Conservation (phyloP, 2,113 vertebrate species). For the Perognathus longimembris region DNA sequence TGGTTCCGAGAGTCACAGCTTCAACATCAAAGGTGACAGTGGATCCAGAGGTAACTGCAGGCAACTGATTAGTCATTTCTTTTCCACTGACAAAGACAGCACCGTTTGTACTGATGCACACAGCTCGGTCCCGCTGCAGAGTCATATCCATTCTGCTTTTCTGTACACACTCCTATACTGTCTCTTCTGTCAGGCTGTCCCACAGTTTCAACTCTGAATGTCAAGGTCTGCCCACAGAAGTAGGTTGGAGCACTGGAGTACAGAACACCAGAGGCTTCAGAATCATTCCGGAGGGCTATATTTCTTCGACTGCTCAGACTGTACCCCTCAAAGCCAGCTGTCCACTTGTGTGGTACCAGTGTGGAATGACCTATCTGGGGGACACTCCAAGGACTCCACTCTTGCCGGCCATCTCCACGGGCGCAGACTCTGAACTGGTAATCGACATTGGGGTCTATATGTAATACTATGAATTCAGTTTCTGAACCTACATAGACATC, state of each 20-base stretch:
- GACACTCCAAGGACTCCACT: slow-evolving; percentile 99
- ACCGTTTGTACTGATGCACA: slow-evolving; percentile 95
- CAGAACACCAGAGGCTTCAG: slow-evolving; percentile 88
- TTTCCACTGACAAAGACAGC: slow-evolving; percentile 98
- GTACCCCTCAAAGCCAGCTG: slow-evolving; percentile 94
- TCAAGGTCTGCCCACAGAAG: slow-evolving; percentile 96
- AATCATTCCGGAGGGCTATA: slow-evolving; percentile 95
- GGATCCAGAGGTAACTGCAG: slow-evolving; percentile 93
- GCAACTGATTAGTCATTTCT: slow-evolving; percentile 99
- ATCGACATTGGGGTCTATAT: slow-evolving; percentile 93
- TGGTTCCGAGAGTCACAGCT: slow-evolving; percentile 90
- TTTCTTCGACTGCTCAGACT: slow-evolving; percentile 97
- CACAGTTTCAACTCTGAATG: slow-evolving; percentile 93
- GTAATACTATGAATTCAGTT: slow-evolving; percentile 93
- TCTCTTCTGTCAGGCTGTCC: slow-evolving; percentile 92
- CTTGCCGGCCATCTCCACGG: slow-evolving; percentile 94
- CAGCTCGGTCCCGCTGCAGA: slow-evolving; percentile 95
- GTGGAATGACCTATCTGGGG: slow-evolving; percentile 92
- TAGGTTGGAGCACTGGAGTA: slow-evolving; percentile 96
- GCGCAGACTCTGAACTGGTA: slow-evolving; percentile 97
- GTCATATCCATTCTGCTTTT: slow-evolving; percentile 86
- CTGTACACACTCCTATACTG: slow-evolving; percentile 94
- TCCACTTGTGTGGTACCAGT: slow-evolving; percentile 94
- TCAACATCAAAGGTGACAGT: slow-evolving; percentile 98
- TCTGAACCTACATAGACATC: slow-evolving; percentile 95